phyloP scores from a whole-genome alignment of 2,113 vertebrate species.

The Neodontobutis hainanensis region DNA sequence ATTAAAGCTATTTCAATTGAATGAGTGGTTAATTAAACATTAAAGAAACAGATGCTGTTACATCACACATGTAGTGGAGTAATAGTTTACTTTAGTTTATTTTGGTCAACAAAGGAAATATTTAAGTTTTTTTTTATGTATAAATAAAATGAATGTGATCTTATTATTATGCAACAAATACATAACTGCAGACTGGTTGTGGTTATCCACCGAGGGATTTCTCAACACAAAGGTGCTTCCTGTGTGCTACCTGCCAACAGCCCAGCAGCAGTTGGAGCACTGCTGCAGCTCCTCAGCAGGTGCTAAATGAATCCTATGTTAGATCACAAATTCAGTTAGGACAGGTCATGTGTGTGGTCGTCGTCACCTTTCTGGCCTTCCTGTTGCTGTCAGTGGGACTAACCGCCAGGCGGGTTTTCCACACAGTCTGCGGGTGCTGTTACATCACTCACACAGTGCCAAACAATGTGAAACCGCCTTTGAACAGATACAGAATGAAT shows the following conservation, averaged over 20 bases:
- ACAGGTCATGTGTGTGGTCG: constrained; percentile 16
- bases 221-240: constrained; percentile 64
- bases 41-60: too few relatives aligned
- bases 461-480: constrained; percentile 25
- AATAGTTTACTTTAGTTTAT: too few relatives aligned
- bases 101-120: too few relatives aligned
- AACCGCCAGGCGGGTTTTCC: constrained; percentile 70
- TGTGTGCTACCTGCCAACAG: constrained; percentile 44
- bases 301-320: not conserved
- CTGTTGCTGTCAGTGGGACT: constrained; percentile 82
- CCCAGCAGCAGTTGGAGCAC: not conserved
- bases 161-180: constrained; percentile 23
- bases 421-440: constrained; percentile 76
- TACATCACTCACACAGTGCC: constrained; percentile 67
- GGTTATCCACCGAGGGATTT: constrained; percentile 28
- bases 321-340: not conserved
- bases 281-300: not conserved
- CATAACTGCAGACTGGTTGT: constrained; percentile 19
- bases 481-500: too few relatives aligned
- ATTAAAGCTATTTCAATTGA: too few relatives aligned
- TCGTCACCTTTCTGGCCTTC: constrained; percentile 65
- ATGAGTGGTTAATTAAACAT: too few relatives aligned
- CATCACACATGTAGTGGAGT: too few relatives aligned
- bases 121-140: too few relatives aligned
- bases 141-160: too few relatives aligned